phyloP scores from a whole-genome alignment of 2,888 invertebrate genomes.

The Dyspetes luteomarginatus region DNA sequence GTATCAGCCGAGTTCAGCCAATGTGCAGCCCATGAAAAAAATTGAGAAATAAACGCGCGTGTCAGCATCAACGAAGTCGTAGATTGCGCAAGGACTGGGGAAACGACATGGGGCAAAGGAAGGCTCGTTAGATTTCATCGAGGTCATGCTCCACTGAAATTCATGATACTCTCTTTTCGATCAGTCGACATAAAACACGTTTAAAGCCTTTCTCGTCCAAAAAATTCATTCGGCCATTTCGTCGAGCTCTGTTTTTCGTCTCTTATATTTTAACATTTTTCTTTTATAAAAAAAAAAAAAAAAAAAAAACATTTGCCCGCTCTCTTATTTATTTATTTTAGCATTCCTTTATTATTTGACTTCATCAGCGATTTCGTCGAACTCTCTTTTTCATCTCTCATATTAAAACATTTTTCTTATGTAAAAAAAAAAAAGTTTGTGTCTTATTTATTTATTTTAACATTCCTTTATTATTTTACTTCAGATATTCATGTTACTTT shows the following conservation, averaged over 20 bases:
- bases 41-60: slow-evolving; percentile 38
- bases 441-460: too few species aligned
- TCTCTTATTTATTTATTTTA: slow-evolving; percentile 20
- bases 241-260: slow-evolving; percentile 29
- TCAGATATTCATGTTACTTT: too few species aligned
- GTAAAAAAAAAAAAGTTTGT: too few species aligned
- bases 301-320: too few species aligned
- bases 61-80: slow-evolving; percentile 28
- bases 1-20: slow-evolving; percentile 29
- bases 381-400: too few species aligned
- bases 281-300: slow-evolving; percentile 4
- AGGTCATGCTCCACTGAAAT: slow-evolving; percentile 62
- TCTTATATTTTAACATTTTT: background rate
- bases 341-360: background rate
- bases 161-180: slow-evolving; percentile 57
- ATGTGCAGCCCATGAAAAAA: slow-evolving; percentile 1
- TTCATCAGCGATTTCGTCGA: too few species aligned
- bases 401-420: too few species aligned
- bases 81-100: slow-evolving; percentile 52
- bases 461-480: too few species aligned
- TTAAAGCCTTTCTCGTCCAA: too few species aligned
- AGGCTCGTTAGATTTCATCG: slow-evolving; percentile 61
- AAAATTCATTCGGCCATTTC: slow-evolving; percentile 24
- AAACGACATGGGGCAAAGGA: slow-evolving; percentile 18
- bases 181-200: too few species aligned